phyloP scores from a whole-genome alignment of 2,113 vertebrate species.

The Casuarius casuarius region DNA sequence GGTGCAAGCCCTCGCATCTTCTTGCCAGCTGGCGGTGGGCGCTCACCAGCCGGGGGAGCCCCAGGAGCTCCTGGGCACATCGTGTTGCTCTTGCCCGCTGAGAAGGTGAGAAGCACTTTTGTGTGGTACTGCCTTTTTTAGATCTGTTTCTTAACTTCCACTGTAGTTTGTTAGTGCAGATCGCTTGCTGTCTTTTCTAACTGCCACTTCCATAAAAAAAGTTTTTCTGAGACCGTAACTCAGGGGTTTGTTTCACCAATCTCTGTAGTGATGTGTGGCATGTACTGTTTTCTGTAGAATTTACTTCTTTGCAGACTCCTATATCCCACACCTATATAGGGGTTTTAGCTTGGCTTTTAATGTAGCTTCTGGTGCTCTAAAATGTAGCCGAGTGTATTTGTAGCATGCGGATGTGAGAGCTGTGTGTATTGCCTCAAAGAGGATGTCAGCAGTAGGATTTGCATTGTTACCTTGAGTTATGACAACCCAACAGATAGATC shows the following conservation, averaged over 20 bases:
- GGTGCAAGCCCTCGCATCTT: background rate
- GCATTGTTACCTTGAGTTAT: background rate
- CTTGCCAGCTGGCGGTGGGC: background rate
- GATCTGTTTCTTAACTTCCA: background rate
- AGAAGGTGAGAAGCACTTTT: background rate
- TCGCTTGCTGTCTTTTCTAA: background rate
- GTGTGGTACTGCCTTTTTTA: background rate
- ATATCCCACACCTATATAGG: background rate
- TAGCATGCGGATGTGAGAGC: background rate
- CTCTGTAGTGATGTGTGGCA: background rate
- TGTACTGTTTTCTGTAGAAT: background rate
- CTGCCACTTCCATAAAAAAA: background rate
- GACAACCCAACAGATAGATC: too few species aligned
- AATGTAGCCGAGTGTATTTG: background rate
- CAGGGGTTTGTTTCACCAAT: background rate
- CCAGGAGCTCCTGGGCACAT: background rate
- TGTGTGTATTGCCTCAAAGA: background rate
- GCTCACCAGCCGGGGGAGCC: background rate
- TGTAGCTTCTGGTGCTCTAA: background rate
- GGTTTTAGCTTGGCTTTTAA: background rate
- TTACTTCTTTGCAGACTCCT: background rate
- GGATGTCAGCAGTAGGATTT: too few species aligned
- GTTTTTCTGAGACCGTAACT: too few species aligned
- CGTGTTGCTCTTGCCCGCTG: background rate
- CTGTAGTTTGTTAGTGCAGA: background rate